Conservation (phyloP, 2,113 vertebrate genomes). For the Apistogramma diplotaenia region DNA sequence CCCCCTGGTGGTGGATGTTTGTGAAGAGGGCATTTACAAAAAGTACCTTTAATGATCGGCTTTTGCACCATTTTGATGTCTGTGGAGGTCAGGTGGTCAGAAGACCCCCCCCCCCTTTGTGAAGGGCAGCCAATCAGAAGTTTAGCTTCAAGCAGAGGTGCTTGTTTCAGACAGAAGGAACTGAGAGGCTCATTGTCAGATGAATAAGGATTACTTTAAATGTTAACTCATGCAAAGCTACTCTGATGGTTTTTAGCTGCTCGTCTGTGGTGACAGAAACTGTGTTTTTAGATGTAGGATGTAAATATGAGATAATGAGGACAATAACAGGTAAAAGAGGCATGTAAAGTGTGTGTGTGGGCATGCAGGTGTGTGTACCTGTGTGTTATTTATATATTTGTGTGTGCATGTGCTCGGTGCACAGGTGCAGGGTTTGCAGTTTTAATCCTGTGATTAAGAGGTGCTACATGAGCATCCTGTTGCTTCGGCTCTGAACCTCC, state of each 20-base stretch:
- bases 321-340: neutral
- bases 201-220: neutral
- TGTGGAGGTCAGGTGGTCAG: neutral
- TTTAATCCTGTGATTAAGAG: constrained; percentile 73
- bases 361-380: neutral
- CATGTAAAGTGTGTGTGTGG: neutral
- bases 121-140: neutral
- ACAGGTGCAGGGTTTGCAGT: constrained; percentile 64
- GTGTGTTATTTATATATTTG: neutral
- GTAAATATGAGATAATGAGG: neutral
- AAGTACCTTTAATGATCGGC: neutral
- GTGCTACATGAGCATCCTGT: constrained; percentile 74
- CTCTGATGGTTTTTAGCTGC: neutral
- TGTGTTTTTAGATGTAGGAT: neutral
- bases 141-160: neutral
- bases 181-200: neutral
- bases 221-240: fast-evolving
- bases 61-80: neutral
- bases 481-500: constrained; percentile 45
- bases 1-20: neutral
- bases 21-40: neutral
- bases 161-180: neutral
- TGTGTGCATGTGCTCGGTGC: neutral
- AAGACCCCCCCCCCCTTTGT: neutral
- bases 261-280: neutral